These are phyloP conservation scores for Drosophila equinoxialis DNA, from an alignment of 1,140 invertebrate genomes.

Conservation along the genomic window DNA sequence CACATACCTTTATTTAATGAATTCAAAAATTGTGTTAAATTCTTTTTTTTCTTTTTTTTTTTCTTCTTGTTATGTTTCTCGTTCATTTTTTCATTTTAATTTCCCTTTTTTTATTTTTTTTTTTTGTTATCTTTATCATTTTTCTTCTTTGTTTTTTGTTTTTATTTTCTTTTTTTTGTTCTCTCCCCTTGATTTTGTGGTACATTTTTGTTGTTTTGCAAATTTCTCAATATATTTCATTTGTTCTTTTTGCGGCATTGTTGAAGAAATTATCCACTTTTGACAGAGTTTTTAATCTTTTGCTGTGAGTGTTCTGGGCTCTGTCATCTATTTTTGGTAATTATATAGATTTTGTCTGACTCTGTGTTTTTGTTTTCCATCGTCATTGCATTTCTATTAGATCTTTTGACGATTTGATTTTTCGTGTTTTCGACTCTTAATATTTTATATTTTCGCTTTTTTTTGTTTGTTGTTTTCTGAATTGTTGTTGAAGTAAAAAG, in stretches of 20 bases:
- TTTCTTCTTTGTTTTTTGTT: slow-evolving; percentile 23
- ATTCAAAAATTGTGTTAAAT: slow-evolving; percentile 82
- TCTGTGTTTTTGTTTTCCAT: not conserved
- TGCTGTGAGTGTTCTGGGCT: slow-evolving; percentile 24
- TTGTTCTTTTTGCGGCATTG: slow-evolving; percentile 45
- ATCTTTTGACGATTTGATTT: slow-evolving; percentile 32
- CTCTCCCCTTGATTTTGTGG: slow-evolving; percentile 28
- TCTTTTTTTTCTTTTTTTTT: slow-evolving; percentile 62
- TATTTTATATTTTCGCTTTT: slow-evolving; percentile 38
- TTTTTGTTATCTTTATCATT: slow-evolving; percentile 35
- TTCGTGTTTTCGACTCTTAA: slow-evolving; percentile 21
- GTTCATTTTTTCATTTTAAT: slow-evolving; percentile 35
- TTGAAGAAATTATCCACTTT: slow-evolving; percentile 8
- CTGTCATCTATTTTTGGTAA: slow-evolving; percentile 10
- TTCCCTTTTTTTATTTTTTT: slow-evolving; percentile 26
- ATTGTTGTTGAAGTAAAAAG: slow-evolving; percentile 70
- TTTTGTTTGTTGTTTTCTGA: slow-evolving; percentile 15
- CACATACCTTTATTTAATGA: slow-evolving; percentile 82
- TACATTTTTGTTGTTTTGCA: slow-evolving; percentile 35
- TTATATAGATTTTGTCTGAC: slow-evolving; percentile 1
- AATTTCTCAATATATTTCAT: slow-evolving; percentile 34
- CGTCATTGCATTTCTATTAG: slow-evolving; percentile 1
- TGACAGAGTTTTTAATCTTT: not conserved
- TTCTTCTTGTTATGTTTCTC: slow-evolving; percentile 60
- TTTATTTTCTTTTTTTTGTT: slow-evolving; percentile 44